Evolutionary conservation across 2,797 vertebrate genomes (phyloP).

Genomic region (Takifugu ocellatus): DNA sequence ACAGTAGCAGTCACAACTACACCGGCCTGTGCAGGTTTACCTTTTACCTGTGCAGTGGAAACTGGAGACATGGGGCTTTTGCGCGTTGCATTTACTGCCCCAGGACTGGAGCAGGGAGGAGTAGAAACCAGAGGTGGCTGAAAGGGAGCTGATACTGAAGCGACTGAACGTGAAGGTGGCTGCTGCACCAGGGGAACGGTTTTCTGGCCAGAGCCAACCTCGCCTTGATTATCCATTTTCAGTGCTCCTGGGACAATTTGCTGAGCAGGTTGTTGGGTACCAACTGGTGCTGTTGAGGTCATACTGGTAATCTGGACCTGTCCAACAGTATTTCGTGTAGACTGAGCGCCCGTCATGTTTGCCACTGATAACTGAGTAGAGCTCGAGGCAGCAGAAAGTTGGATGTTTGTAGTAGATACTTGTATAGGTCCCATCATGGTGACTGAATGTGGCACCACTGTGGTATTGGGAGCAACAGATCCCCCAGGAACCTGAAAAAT

Average conservation of each 20-base stretch:
- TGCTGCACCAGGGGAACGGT: constrained; percentile 59
- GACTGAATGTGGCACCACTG: constrained; percentile 85
- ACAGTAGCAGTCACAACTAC: constrained; percentile 75
- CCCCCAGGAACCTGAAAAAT: constrained; percentile 90
- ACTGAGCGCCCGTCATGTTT: constrained; percentile 72
- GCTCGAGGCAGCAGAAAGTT: constrained; percentile 79
- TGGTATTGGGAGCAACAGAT: constrained; percentile 82
- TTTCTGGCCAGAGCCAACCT: constrained; percentile 61
- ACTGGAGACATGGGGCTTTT: constrained; percentile 83
- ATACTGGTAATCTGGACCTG: constrained; percentile 73
- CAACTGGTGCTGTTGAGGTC: constrained; percentile 44
- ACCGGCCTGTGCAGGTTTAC: constrained; percentile 78
- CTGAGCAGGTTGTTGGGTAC: constrained; percentile 55
- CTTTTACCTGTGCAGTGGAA: constrained; percentile 74
- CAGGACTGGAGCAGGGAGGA: constrained; percentile 83
- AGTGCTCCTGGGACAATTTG: constrained; percentile 62
- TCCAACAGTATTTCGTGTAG: constrained; percentile 74
- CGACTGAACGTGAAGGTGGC: constrained; percentile 47
- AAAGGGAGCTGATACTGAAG: constrained; percentile 63
- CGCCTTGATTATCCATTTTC: constrained; percentile 77
- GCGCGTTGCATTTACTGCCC: constrained; percentile 72
- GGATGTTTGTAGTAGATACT: constrained; percentile 87
- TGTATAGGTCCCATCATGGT: constrained; percentile 89
- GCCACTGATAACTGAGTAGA: constrained; percentile 63
- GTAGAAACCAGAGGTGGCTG: constrained; percentile 77